These are phyloP conservation scores for Calameuta pallipes DNA, from an alignment of 2,888 invertebrate genomes.

Conservation along the genomic window DNA sequence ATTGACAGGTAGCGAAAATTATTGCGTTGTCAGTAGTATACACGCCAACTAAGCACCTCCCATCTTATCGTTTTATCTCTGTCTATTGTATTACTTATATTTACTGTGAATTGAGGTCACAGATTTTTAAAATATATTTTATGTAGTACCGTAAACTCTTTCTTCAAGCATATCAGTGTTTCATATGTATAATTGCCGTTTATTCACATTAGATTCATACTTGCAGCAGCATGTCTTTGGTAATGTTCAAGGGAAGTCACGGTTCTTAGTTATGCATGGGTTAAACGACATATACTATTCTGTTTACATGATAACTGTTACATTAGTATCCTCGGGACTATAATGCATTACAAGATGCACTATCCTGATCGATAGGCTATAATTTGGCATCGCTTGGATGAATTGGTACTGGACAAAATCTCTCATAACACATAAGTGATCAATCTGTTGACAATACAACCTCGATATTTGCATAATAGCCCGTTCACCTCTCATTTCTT, in stretches of 20 bases:
- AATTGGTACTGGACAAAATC: background rate
- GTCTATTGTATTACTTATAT: background rate
- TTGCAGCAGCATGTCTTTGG: conserved; percentile 1
- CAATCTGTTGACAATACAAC: background rate
- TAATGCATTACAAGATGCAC: conserved; percentile 14
- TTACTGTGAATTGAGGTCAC: background rate
- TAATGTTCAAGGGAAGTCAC: conserved; percentile 30
- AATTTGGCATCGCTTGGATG: background rate
- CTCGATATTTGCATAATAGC: conserved; percentile 38
- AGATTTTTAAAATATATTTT: background rate
- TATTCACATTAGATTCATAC: conserved; percentile 10
- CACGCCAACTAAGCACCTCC: background rate
- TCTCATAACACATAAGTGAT: background rate
- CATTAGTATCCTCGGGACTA: background rate
- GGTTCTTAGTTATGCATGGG: conserved; percentile 35
- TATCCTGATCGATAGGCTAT: background rate
- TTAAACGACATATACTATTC: conserved; percentile 15
- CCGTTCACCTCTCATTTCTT: conserved; percentile 26
- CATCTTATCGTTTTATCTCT: background rate
- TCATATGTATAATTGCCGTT: conserved; percentile 8
- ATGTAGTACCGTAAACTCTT: background rate
- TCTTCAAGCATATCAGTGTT: background rate
- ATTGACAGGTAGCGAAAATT: background rate
- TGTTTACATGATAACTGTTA: background rate
- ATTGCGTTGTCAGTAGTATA: background rate